Evolutionary conservation across 1,140 invertebrate species (phyloP).

Genomic region (Cyrtorhinus lividipennis): DNA sequence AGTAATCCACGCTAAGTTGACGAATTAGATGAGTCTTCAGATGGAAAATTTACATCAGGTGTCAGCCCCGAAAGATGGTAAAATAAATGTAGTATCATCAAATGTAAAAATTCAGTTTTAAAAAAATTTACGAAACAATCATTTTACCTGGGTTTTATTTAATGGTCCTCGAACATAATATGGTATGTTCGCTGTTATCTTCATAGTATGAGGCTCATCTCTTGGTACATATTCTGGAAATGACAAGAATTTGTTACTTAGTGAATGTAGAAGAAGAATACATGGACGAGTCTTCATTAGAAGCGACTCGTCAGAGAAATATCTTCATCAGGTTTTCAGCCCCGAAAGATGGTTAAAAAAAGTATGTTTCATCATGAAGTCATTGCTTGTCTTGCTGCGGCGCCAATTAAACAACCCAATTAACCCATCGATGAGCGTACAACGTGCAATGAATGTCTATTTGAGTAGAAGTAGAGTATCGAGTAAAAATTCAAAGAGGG

Average conservation of each 20-base stretch:
- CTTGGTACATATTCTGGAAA: background rate
- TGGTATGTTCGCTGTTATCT: background rate
- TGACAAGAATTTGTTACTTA: background rate
- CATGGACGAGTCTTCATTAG: background rate
- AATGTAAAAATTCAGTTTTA: too few relatives aligned
- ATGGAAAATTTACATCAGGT: too few relatives aligned
- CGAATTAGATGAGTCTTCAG: background rate
- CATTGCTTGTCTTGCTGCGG: too few relatives aligned
- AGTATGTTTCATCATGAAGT: background rate
- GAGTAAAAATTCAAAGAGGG: too few relatives aligned
- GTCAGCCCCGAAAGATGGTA: slow-evolving; percentile 39
- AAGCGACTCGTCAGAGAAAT: slow-evolving; percentile 3
- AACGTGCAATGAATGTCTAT: too few relatives aligned
- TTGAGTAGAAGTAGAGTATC: too few relatives aligned
- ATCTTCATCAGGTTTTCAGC: slow-evolving; percentile 33
- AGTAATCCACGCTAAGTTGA: background rate
- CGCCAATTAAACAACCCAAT: too few relatives aligned
- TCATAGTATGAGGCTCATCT: background rate
- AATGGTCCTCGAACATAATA: background rate
- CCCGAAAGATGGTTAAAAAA: slow-evolving; percentile 35
- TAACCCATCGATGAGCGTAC: too few relatives aligned
- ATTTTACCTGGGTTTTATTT: background rate
- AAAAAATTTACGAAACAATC: too few relatives aligned
- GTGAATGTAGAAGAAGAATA: background rate
- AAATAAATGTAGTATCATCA: slow-evolving; percentile 12